phyloP scores from a whole-genome alignment of 1,140 invertebrate genomes.

The Drosophila lini region DNA sequence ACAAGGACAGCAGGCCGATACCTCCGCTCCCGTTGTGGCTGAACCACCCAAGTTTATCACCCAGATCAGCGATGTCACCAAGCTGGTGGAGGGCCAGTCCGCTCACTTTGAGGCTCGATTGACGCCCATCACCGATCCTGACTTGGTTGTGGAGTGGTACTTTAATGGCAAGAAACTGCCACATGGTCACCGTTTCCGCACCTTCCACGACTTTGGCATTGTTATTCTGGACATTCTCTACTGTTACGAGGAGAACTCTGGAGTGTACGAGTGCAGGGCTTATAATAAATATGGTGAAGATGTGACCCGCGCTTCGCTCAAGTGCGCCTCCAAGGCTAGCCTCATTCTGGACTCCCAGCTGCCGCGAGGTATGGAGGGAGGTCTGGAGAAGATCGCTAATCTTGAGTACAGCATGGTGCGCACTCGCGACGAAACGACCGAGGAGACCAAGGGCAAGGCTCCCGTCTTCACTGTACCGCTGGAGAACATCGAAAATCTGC shows the following conservation, averaged over 20 bases:
- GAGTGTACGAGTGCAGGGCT: slow-evolving; percentile 95
- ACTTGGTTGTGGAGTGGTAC: slow-evolving; percentile 97
- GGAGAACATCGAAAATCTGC: slow-evolving; percentile 92
- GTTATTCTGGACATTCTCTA: slow-evolving; percentile 98
- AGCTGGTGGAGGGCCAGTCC: slow-evolving; percentile 95
- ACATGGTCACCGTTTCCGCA: slow-evolving; percentile 96
- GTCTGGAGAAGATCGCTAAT: slow-evolving; percentile 95
- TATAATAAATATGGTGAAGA: slow-evolving; percentile 96
- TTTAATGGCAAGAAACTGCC: slow-evolving; percentile 96
- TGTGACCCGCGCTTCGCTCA: slow-evolving; percentile 92
- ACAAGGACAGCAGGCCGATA: slow-evolving; percentile 86
- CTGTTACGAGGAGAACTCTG: slow-evolving; percentile 98
- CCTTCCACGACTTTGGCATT: slow-evolving; percentile 98
- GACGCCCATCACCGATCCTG: slow-evolving; percentile 95
- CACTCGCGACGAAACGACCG: slow-evolving; percentile 88
- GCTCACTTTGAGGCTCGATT: slow-evolving; percentile 97
- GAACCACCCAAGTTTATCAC: slow-evolving; percentile 96
- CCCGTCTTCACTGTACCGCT: slow-evolving; percentile 96
- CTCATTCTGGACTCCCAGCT: slow-evolving; percentile 98
- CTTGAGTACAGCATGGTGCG: slow-evolving; percentile 94
- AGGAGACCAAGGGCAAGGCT: slow-evolving; percentile 91
- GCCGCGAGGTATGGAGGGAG: slow-evolving; percentile 96
- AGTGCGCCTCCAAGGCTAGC: slow-evolving; percentile 94
- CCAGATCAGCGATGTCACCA: slow-evolving; percentile 92
- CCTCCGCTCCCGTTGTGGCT: slow-evolving; percentile 88